Evolutionary conservation across 2,888 invertebrate species (phyloP).

Genomic region (Mechanitis mazaeus): DNA sequence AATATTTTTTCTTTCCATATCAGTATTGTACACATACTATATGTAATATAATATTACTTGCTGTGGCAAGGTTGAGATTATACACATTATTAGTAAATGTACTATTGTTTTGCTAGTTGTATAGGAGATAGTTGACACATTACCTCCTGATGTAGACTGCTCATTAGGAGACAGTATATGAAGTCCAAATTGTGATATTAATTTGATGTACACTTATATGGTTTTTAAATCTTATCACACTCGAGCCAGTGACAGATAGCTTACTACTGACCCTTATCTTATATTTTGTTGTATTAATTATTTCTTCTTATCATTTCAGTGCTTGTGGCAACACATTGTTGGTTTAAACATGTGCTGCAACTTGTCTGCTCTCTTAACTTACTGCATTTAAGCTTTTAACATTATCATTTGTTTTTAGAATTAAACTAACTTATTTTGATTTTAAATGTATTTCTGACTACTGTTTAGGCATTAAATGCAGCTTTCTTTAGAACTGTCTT

Average conservation of each 20-base stretch:
- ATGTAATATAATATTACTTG: conserved; percentile 2
- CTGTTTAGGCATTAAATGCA: conserved; percentile 11
- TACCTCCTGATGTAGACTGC: conserved; percentile 14
- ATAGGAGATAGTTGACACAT: conserved; percentile 9
- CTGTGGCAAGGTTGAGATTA: background rate
- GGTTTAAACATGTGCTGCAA: conserved; percentile 31
- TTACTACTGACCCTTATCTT: conserved; percentile 38
- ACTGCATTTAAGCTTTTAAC: conserved; percentile 38
- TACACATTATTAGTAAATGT: conserved; percentile 1
- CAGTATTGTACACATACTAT: conserved; percentile 7
- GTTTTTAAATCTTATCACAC: conserved; percentile 8
- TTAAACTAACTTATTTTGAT: conserved; percentile 11
- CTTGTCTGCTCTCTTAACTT: conserved; percentile 33
- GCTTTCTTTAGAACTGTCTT: conserved; percentile 10
- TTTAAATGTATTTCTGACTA: conserved; percentile 16
- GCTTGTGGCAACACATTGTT: conserved; percentile 31
- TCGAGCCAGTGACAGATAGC: conserved; percentile 22
- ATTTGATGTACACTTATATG: conserved; percentile 15
- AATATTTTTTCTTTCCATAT: conserved; percentile 8
- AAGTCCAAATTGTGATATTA: conserved; percentile 20
- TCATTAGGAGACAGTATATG: conserved; percentile 15
- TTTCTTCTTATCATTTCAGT: conserved; percentile 28
- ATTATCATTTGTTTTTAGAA: conserved; percentile 21
- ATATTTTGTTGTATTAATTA: conserved; percentile 35
- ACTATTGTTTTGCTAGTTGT: background rate